These are phyloP conservation scores for Zygaena filipendulae DNA, from an alignment of 2,888 invertebrate species.

Conservation along the genomic window DNA sequence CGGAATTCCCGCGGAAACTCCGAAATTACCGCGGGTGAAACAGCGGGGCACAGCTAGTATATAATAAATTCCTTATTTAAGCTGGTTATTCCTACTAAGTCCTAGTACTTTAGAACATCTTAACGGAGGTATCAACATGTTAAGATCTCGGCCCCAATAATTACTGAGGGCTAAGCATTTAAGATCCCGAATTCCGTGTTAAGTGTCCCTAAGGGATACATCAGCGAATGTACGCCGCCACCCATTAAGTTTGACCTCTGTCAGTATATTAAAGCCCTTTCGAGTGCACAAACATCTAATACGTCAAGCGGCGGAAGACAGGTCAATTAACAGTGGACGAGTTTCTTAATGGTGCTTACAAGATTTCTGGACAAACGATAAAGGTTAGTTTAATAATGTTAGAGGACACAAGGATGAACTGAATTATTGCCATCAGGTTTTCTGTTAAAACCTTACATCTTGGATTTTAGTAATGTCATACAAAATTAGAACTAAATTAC, in stretches of 20 bases:
- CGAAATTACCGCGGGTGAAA: no score
- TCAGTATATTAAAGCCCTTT: slow-evolving; percentile 18
- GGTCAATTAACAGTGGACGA: slow-evolving; percentile 26
- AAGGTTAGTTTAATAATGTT: slow-evolving; percentile 31
- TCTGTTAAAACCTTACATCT: no score
- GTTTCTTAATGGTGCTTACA: slow-evolving; percentile 22
- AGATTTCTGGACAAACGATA: slow-evolving; percentile 31
- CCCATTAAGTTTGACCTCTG: slow-evolving; percentile 40
- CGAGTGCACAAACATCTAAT: slow-evolving; percentile 13
- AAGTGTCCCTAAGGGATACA: slow-evolving; percentile 47
- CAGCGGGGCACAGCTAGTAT: no score
- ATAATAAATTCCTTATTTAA: no score
- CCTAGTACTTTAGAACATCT: slow-evolving; percentile 18
- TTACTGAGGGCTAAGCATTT: slow-evolving; percentile 50
- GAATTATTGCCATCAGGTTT: no score
- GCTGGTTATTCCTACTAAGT: no score
- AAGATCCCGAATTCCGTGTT: slow-evolving; percentile 53
- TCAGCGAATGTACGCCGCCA: slow-evolving; percentile 41
- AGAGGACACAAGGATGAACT: slow-evolving; percentile 28
- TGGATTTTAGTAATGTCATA: no score
- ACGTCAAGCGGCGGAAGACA: slow-evolving; percentile 13
- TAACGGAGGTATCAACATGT: slow-evolving; percentile 28
- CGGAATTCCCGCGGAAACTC: no score
- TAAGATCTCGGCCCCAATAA: slow-evolving; percentile 37
- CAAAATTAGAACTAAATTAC: no score